Base-by-base conservation (phyloP, 1,140 invertebrate genomes). In the Zaprionus africanus region DNA sequence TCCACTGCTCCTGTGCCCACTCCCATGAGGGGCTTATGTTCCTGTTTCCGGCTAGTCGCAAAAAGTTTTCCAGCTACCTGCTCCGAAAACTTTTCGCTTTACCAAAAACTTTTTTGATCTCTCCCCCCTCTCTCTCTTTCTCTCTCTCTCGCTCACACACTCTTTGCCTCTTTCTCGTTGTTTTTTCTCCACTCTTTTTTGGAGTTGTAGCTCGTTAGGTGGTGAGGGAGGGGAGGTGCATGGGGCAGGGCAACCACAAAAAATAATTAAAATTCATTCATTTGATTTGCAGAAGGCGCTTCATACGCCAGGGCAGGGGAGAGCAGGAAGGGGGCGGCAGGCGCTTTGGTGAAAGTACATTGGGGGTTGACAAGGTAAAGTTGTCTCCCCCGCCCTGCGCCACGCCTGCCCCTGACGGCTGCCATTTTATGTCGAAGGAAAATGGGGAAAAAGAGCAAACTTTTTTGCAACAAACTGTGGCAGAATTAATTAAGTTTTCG, bases 251-350 rank as follows among this genome's bases (percentile, higher is more conserved):
- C 26, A 36, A 74, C 65, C 73, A 72, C 80, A 83, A 80, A 87
- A 88, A 88, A 87, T 88, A 87, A 87, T 87, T 87, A 87, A 87
- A 87, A 87, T 87, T 87, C 84, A 88, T 87, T 87, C 84, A 82
- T 87, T 87, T 88, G 84, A 88, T 88, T 87, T 81, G 83, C 66
- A 59, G 66, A 57, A 64, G 49, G 61, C 26, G 46, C 13, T 31
- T 31, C 28, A 11, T 31, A 11, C 28, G 31, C 31, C 31, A 34
- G 4, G 41, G 41, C 1, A 15, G 36, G 15, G 46, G 51, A 22
- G 9, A n/a, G 41, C 6, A 9, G 41, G 15, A 13, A 43, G 41
- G 41, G 41, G n/a, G 24, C n/a, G n/a, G n/a, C n/a, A n/a, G n/a
- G 34, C 9, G 9, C 2, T 34, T 34, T 11, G 31, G 31, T 11